phyloP scores from a whole-genome alignment of 2,797 vertebrate genomes.

The Molothrus aeneus region DNA sequence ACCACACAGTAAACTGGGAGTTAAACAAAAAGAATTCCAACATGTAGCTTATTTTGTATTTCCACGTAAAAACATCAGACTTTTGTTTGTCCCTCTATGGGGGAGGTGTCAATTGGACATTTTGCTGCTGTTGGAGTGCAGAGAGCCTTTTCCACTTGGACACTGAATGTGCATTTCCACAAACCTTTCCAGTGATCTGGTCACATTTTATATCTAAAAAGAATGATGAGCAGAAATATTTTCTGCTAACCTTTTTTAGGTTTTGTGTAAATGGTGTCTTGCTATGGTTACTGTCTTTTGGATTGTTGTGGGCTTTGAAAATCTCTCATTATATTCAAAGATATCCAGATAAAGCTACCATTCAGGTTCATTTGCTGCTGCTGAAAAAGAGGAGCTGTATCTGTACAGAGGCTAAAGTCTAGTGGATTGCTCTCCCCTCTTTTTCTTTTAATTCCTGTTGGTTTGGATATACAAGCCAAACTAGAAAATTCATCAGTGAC shows the following conservation, averaged over 20 bases:
- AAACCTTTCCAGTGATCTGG: neutral
- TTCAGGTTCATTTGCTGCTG: neutral
- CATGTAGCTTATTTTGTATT: neutral
- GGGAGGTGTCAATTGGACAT: neutral
- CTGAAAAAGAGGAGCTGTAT: neutral
- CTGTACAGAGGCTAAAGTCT: neutral
- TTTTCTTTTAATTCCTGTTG: neutral
- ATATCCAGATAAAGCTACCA: neutral
- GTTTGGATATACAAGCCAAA: neutral
- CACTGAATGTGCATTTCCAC: neutral
- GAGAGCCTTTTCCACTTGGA: neutral
- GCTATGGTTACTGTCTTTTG: neutral
- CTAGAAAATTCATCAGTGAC: neutral
- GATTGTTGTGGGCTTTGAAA: neutral
- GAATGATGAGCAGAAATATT: neutral
- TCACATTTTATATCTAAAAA: neutral
- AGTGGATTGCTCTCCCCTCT: fast-evolving
- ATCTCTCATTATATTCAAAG: neutral
- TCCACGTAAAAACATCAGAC: neutral
- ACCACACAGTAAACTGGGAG: neutral
- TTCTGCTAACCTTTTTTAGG: neutral
- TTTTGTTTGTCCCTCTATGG: neutral
- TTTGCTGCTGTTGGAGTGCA: neutral
- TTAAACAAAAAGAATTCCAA: neutral
- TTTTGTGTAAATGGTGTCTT: neutral